Percentiles rank a stretch among this genome's conserved stretches.
phyloP scores from a whole-genome alignment of 2,113 vertebrate genomes.

The Agapornis roseicollis region DNA sequence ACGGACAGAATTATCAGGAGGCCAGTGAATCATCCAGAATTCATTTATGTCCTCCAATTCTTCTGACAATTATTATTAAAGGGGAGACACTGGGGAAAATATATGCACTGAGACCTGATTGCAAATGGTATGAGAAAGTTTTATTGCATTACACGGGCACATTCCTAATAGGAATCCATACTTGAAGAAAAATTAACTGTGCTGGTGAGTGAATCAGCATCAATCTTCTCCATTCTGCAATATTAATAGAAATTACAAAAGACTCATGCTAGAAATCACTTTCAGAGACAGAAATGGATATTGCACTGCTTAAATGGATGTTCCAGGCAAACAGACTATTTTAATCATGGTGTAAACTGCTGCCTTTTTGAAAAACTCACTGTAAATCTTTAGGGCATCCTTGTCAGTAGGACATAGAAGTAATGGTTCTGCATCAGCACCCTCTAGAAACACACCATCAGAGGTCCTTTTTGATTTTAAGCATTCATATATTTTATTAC shows the following conservation, averaged over 20 bases:
- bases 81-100: not conserved
- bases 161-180: constrained; percentile 32
- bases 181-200: constrained; percentile 65
- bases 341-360: constrained; percentile 66
- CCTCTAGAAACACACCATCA: constrained; percentile 19
- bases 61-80: constrained; percentile 38
- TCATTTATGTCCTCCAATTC: not conserved
- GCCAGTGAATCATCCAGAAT: not conserved
- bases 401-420: constrained; percentile 33
- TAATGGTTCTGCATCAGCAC: constrained; percentile 22
- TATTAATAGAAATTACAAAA: constrained; percentile 71
- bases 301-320: constrained; percentile 56
- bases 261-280: constrained; percentile 66
- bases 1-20: not conserved
- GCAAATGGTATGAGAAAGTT: not conserved
- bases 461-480: not conserved
- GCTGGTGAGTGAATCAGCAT: constrained; percentile 39
- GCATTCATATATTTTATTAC: not conserved
- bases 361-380: constrained; percentile 21
- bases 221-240: constrained; percentile 58
- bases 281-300: constrained; percentile 56
- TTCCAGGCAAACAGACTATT: constrained; percentile 66
- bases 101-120: not conserved
- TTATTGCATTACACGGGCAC: not conserved
- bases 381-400: constrained; percentile 53